Evolutionary conservation across 2,888 invertebrate genomes (phyloP).

Genomic region (Bibio marci): DNA sequence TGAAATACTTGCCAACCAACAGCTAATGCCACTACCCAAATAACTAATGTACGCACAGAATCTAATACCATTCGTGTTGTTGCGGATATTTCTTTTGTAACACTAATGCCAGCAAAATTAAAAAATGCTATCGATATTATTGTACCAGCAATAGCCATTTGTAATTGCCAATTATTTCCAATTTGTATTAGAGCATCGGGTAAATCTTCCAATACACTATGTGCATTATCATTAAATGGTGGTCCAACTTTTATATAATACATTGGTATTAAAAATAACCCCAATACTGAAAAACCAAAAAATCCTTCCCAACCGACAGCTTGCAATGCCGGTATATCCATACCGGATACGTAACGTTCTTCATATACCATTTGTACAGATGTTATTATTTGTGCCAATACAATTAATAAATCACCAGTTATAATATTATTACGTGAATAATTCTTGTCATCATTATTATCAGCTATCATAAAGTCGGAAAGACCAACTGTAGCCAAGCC

Average conservation of each 20-base stretch:
- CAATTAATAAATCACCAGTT: slow-evolving; percentile 60
- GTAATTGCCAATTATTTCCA: slow-evolving; percentile 28
- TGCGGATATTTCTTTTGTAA: slow-evolving; percentile 86
- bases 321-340: slow-evolving; percentile 76
- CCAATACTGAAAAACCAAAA: slow-evolving; percentile 49
- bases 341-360: slow-evolving; percentile 70
- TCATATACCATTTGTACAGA: slow-evolving; percentile 90
- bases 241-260: slow-evolving; percentile 61
- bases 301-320: slow-evolving; percentile 32
- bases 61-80: slow-evolving; percentile 83
- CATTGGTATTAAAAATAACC: slow-evolving; percentile 52
- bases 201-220: slow-evolving; percentile 64
- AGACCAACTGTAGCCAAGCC: slow-evolving; percentile 58
- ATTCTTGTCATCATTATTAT: slow-evolving; percentile 15
- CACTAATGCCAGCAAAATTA: slow-evolving; percentile 80
- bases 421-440: slow-evolving; percentile 54
- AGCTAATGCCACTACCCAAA: slow-evolving; percentile 67
- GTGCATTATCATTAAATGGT: slow-evolving; percentile 60
- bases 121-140: slow-evolving; percentile 81
- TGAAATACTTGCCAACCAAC: slow-evolving; percentile 68
- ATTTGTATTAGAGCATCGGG: slow-evolving; percentile 75
- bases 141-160: slow-evolving; percentile 47
- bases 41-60: slow-evolving; percentile 72
- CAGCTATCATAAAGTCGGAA: slow-evolving; percentile 40
- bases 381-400: slow-evolving; percentile 62